Conservation (phyloP, 2,113 vertebrate genomes). For the Mellivora capensis region DNA sequence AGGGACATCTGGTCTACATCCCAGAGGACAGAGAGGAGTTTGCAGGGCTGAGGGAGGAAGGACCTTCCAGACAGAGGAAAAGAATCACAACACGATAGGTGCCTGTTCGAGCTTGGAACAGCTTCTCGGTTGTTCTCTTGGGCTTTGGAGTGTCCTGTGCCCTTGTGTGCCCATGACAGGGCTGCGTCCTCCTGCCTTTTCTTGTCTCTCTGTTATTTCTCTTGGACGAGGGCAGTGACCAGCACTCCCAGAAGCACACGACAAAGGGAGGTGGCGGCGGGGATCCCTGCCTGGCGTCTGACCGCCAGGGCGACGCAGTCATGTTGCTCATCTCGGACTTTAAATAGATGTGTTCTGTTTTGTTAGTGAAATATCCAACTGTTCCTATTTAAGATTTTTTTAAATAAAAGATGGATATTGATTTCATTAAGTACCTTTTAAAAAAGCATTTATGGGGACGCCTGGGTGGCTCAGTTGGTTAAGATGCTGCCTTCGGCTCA, state of each 20-base stretch:
- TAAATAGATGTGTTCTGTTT: not conserved
- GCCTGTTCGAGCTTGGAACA: not conserved
- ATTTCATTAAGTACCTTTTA: constrained; percentile 59
- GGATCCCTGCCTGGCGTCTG: not conserved
- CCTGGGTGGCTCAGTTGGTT: too few species aligned
- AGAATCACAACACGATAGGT: accelerated
- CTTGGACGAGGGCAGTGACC: not conserved
- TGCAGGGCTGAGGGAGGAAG: not conserved
- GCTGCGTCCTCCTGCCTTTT: too few species aligned
- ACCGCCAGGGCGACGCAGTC: not conserved
- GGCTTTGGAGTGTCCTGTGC: accelerated
- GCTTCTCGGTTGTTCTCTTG: not conserved
- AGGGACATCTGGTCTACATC: not conserved
- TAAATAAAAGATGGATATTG: constrained; percentile 59
- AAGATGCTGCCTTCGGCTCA: too few species aligned
- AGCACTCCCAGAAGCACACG: too few species aligned
- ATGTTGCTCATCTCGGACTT: not conserved
- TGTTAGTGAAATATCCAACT: constrained; percentile 24
- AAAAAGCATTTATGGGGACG: constrained; percentile 18
- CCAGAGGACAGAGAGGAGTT: not conserved
- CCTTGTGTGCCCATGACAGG: not conserved
- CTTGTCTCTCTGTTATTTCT: not conserved
- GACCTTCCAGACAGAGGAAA: not conserved
- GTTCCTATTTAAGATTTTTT: constrained; percentile 46
- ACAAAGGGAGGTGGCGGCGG: not conserved